Evolutionary conservation across 2,797 vertebrate species (phyloP).

Genomic region (Petrocephalus schoutedeni): DNA sequence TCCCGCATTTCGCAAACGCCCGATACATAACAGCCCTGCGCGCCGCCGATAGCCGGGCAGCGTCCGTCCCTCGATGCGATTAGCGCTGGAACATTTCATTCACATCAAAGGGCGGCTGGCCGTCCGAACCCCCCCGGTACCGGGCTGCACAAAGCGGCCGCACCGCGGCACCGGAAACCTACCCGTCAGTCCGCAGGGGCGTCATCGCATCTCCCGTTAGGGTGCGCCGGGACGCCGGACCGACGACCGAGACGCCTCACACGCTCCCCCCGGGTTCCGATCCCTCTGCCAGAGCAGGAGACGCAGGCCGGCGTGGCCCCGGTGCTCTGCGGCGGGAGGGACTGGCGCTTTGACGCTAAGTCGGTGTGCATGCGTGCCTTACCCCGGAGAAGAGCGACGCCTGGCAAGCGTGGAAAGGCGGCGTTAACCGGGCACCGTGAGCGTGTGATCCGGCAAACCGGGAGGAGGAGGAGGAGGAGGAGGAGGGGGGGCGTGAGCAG

Average conservation of each 20-base stretch:
- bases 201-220: background rate
- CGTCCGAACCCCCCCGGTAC: background rate
- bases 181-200: background rate
- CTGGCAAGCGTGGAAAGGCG: background rate
- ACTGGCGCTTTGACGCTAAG: background rate
- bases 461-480: background rate
- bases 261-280: background rate
- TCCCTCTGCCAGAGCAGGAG: background rate
- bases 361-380: background rate
- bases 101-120: background rate
- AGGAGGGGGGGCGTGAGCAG: background rate
- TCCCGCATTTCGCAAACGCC: background rate
- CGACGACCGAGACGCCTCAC: background rate
- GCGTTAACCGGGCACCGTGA: background rate
- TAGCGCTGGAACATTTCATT: background rate
- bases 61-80: background rate
- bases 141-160: background rate
- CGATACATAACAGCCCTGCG: background rate
- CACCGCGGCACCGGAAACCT: background rate
- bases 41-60: background rate
- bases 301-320: background rate
- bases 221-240: background rate
- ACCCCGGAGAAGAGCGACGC: constrained; percentile 16
- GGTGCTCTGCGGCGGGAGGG: background rate
- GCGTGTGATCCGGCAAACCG: background rate